Evolutionary conservation across 2,888 invertebrate species (phyloP), one percentile per base, ranked within the genome.

Genomic region (Ferdinandea cuprea): DNA sequence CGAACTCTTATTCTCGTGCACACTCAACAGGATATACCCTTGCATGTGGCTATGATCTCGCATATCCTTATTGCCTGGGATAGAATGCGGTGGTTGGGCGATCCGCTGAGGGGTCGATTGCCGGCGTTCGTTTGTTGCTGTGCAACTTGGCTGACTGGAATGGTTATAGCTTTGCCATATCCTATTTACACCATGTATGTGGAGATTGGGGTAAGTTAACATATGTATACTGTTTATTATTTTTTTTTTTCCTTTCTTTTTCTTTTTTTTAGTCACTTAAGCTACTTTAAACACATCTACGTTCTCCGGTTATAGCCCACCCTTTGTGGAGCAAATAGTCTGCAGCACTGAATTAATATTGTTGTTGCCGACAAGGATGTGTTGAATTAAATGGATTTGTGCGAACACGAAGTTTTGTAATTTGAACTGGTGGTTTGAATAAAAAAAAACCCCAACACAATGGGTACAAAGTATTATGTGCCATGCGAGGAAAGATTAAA

Each of bases 111-210:
- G 88, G 92, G 93, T 1, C 92, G 95, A 25, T 89, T 94, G 85
- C 94, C 95, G 0, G 93, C 94, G 15, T 94, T 94, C 85, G 93
- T 95, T 13, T 94, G 94, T 88, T 92, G 93, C 58, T 92, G 94
- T 68, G 94, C 94, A 42, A 92, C 94, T n/a, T 95, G 95, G 95
- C 92, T 95, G 13, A 93, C 93, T 46, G 93, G 95, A 13, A 92
- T 94, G 86, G 94, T 95, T 87, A 93, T 95, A 69, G 95, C 94
- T 0, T 90, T 95, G 84, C 95, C 95, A 0, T 94, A 94, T 91
- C 94, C 94, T 46, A 93, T 95, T 85, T 95, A 95, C 89, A 94
- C 94, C 69, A 93, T 93, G 77, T 95, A 94, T 89, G 92, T 94
- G 72, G 94, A 95, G 89, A 91, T 95, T 63, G 94, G 92, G 92